phyloP scores from a whole-genome alignment of 2,797 vertebrate species.

The Taenioides sp. region DNA sequence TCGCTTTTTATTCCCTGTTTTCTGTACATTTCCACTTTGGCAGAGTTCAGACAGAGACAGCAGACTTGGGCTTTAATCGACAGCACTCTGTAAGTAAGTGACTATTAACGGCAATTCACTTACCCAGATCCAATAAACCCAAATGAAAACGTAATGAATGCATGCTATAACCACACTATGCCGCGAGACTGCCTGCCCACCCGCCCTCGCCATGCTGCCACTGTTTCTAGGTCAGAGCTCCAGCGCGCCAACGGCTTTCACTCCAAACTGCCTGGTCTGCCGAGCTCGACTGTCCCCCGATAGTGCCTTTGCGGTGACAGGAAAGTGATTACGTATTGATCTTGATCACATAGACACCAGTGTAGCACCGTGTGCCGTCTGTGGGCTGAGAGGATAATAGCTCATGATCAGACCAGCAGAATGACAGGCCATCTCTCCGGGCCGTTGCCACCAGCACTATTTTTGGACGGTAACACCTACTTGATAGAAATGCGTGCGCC shows the following conservation, averaged over 20 bases:
- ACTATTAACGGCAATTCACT: constrained; percentile 10
- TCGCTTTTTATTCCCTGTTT: not conserved
- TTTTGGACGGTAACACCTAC: constrained; percentile 61
- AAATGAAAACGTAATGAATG: constrained; percentile 34
- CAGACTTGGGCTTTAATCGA: constrained; percentile 1
- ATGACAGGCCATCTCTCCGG: constrained; percentile 62
- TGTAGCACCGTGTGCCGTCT: constrained; percentile 56
- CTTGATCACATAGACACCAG: constrained; percentile 67
- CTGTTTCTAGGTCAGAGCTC: constrained; percentile 68
- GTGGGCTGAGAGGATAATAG: constrained; percentile 66
- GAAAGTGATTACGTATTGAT: constrained; percentile 77
- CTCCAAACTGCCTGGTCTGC: constrained; percentile 58
- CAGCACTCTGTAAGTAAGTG: constrained; percentile 3
- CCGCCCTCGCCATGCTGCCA: not conserved
- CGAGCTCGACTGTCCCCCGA: constrained; percentile 50
- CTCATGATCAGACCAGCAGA: constrained; percentile 66
- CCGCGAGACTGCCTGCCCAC: constrained; percentile 16
- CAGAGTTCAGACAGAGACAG: not conserved
- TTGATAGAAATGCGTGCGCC: constrained; percentile 58
- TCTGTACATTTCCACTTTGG: not conserved
- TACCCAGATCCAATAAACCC: constrained; percentile 33
- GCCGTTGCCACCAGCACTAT: constrained; percentile 54
- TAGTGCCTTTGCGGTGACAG: constrained; percentile 60
- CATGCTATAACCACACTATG: constrained; percentile 35
- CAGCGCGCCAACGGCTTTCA: constrained; percentile 44